Evolutionary conservation across 2,113 vertebrate species (phyloP), one percentile per base, ranked within the genome.

Genomic region (Nycticorax nycticorax): DNA sequence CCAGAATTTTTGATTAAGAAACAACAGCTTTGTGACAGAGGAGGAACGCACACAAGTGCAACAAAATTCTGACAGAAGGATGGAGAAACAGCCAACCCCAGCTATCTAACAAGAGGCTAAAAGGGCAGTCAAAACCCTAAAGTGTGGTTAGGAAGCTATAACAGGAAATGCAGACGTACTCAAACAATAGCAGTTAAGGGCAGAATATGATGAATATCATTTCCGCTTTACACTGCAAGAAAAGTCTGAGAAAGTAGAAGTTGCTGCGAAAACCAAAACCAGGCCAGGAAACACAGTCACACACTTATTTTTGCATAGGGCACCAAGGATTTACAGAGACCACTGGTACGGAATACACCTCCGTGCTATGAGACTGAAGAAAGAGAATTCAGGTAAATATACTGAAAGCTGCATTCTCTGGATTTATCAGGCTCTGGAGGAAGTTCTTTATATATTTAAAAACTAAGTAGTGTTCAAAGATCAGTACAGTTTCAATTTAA

Each of bases 91-190:
- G 52, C 20, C 73, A 86, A 60, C 4, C 23, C 9, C 56, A 89
- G 39, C 16, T 67, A 59, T 50, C 67, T 37, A 39, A n/a, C 14
- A 39, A 66, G 35, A 77, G 89, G 78, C 78, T 66, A 83, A 87
- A 96, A 96, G 91, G 68, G 73, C 94, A 94, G n/a, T 7, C 27
- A n/a, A 50, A 9, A 8, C 19, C 52, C 56, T 30, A 0, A 71
- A 52, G 28, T 22, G 69, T 41, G 80, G 76, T 64, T 87, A 86
- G 91, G 83, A 85, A 94, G 45, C 12, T 89, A 9, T 19, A 83
- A 77, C 37, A 95, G 83, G 83, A 97, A 94, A 94, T 82, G 80
- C 69, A 92, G 52, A 89, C 88, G 64, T 23, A 59, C 35, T 75
- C 59, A 71, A 96, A 91, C 22, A 78, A 63, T 0, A 53, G 76